Evolutionary conservation across 2,113 vertebrate genomes (phyloP), one percentile per base, ranked within the genome.

Genomic region (Otis tarda): DNA sequence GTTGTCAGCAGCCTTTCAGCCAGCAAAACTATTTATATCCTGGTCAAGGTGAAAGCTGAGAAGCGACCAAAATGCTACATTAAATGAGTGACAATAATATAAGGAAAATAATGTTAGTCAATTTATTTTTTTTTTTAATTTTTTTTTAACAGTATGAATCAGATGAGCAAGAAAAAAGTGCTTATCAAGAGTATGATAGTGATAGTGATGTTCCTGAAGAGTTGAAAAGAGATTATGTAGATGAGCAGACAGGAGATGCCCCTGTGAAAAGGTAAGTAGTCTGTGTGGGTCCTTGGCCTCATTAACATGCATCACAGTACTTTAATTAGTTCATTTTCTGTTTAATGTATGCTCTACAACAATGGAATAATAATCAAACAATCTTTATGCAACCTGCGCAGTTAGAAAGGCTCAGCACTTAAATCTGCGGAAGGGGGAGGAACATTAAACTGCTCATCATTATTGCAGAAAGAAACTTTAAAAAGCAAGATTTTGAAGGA

Each of bases 161-260:
- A 4, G 99, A 99, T 35, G 99, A 99, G 94, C 98, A 99, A 96
- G 99, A 99, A 94, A 99, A 99, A 98, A 98, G 98, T 35, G 99
- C 99, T 3, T 99, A 99, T 95, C 99, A 99, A 96, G 99, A 99
- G 31, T 99, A 99, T 43, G 99, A 99, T 96, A 99, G 99, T 0
- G 99, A 99, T 97, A 99, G 99, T 9, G 99, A 99, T 14, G 99
- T 99, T 76, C 98, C 99, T 0, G 99, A 99, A 68, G 99, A 99
- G 75, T 96, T 99, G 39, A 99, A 99, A 97, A 99, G 99, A 86
- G 99, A 99, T 97, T 99, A 98, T 41, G 99, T 99, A 70, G 99
- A 99, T 83, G 99, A 99, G 96, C 99, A 99, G 96, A 99, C 99
- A 5, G 99, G 99, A 19, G 99, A 99, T 52, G 97, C 83, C 17